phyloP scores from a whole-genome alignment of 2,113 vertebrate genomes.

The Cyanistes caeruleus region DNA sequence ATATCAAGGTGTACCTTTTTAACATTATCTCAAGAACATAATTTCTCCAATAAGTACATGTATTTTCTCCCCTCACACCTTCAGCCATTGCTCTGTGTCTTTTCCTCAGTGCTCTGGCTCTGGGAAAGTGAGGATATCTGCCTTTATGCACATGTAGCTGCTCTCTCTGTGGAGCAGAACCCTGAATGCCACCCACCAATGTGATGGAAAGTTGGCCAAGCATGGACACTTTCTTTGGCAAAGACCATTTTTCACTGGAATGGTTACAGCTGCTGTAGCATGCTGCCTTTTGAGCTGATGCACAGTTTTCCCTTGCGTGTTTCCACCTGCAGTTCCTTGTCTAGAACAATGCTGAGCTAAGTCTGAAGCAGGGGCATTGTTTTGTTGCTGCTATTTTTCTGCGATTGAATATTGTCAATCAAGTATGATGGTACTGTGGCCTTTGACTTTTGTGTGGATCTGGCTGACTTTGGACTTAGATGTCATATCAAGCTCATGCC shows the following conservation, averaged over 20 bases:
- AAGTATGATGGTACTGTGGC: background rate
- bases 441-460: background rate
- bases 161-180: background rate
- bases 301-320: background rate
- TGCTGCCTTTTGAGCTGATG: background rate
- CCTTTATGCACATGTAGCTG: background rate
- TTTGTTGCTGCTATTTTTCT: background rate
- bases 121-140: background rate
- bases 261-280: background rate
- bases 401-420: background rate
- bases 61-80: background rate
- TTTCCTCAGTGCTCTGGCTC: background rate
- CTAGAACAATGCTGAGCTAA: background rate
- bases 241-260: background rate
- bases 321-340: background rate
- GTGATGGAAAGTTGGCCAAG: rapidly evolving
- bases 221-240: background rate
- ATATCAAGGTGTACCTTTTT: background rate
- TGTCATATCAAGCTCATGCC: background rate
- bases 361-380: background rate
- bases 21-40: background rate
- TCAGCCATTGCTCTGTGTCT: background rate
- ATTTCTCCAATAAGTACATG: background rate
- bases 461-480: background rate
- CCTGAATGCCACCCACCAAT: background rate